Evolutionary conservation across 2,888 invertebrate species (phyloP).

Genomic region (Caenorhabditis sp.): DNA sequence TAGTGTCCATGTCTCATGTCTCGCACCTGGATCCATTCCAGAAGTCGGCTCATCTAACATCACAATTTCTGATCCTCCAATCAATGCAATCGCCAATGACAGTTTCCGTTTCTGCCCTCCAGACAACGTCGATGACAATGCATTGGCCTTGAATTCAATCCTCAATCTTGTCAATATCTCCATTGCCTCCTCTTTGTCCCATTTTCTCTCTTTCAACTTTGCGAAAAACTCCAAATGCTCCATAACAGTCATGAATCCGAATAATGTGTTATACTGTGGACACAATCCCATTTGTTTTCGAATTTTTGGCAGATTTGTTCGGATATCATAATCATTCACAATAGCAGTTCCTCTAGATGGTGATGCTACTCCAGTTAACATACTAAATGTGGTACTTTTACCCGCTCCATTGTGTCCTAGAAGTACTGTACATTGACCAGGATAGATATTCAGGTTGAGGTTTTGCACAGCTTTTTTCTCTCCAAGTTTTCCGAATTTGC

Average conservation of each 20-base stretch:
- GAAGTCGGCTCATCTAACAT: constrained; percentile 70
- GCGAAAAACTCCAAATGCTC: constrained; percentile 86
- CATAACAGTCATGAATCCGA: constrained; percentile 82
- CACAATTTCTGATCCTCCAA: constrained; percentile 78
- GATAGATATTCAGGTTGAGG: constrained; percentile 79
- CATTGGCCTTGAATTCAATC: constrained; percentile 47
- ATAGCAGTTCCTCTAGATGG: constrained; percentile 60
- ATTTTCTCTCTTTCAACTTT: constrained; percentile 72
- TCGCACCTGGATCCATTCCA: constrained; percentile 76
- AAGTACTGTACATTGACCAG: constrained; percentile 77
- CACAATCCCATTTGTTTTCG: constrained; percentile 81
- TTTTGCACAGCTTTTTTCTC: constrained; percentile 77
- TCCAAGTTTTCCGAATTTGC: constrained; percentile 55
- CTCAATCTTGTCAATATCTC: constrained; percentile 78
- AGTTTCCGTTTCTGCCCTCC: constrained; percentile 82
- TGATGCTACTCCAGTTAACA: constrained; percentile 79
- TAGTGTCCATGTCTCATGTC: constrained; percentile 80
- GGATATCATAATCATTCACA: constrained; percentile 76
- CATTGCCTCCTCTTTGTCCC: constrained; percentile 77
- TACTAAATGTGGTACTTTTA: constrained; percentile 90
- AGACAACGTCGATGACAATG: constrained; percentile 75
- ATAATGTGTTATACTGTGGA: constrained; percentile 86
- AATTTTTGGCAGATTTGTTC: constrained; percentile 71
- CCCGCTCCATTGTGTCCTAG: constrained; percentile 89
- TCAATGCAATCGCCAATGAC: constrained; percentile 81